Percentiles rank a stretch among this genome's conserved stretches.
Conservation (phyloP, 2,797 vertebrate species). For the Mus spretus region DNA sequence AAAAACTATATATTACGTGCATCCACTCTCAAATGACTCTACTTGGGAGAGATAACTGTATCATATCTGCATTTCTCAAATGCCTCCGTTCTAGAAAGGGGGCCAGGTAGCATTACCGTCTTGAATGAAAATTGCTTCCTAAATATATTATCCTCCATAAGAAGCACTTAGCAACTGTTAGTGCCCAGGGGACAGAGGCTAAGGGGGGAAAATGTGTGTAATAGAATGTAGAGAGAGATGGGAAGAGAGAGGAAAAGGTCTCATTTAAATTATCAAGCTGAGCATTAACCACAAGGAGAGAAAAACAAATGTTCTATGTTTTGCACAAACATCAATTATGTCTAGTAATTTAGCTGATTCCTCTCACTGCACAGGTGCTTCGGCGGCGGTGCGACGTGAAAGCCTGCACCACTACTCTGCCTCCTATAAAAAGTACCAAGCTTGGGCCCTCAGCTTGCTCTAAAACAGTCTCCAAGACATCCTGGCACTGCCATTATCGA, state of each 20-base stretch:
- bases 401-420: slow-evolving; percentile 65
- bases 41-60: slow-evolving; percentile 86
- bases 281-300: slow-evolving; percentile 88
- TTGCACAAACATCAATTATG: slow-evolving; percentile 88
- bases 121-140: slow-evolving; percentile 86
- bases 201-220: slow-evolving; percentile 73
- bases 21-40: slow-evolving; percentile 85
- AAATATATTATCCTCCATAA: slow-evolving; percentile 87
- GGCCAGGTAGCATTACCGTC: slow-evolving; percentile 84
- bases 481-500: background rate
- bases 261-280: slow-evolving; percentile 88
- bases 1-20: slow-evolving; percentile 86
- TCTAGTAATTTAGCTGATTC: slow-evolving; percentile 87
- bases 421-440: slow-evolving; percentile 75
- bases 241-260: slow-evolving; percentile 61
- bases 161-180: slow-evolving; percentile 87
- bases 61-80: slow-evolving; percentile 83
- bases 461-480: slow-evolving; percentile 62
- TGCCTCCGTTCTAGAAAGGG: slow-evolving; percentile 79
- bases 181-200: slow-evolving; percentile 85
- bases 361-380: slow-evolving; percentile 85
- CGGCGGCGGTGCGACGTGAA: slow-evolving; percentile 78
- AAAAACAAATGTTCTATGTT: slow-evolving; percentile 87
- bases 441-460: slow-evolving; percentile 66
- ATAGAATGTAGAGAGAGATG: slow-evolving; percentile 67